Conservation (phyloP, 2,888 invertebrate genomes). For the Magallana nippona region DNA sequence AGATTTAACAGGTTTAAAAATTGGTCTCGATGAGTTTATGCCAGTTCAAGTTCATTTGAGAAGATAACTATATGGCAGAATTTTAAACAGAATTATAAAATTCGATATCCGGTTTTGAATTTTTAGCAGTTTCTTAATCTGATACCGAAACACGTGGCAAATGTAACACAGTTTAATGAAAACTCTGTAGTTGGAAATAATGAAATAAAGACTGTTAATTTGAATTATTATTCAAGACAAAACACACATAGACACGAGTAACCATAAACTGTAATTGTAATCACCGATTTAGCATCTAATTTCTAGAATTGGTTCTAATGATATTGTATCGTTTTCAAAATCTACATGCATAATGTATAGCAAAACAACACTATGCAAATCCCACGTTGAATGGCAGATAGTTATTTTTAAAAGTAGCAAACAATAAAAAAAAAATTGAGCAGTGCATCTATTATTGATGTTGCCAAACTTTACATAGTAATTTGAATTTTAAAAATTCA, state of each 20-base stretch:
- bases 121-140: background rate
- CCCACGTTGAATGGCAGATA: too few relatives aligned
- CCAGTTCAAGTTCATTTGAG: constrained; percentile 13
- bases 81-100: background rate
- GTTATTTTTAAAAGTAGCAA: too few relatives aligned
- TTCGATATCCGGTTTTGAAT: constrained; percentile 23
- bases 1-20: background rate
- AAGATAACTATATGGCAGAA: constrained; percentile 10
- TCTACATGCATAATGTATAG: constrained; percentile 1
- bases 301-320: too few relatives aligned
- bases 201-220: background rate
- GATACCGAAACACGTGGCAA: background rate
- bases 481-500: too few relatives aligned
- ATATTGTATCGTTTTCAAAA: background rate
- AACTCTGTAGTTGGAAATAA: too few relatives aligned
- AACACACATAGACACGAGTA: background rate
- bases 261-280: background rate
- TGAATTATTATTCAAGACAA: background rate
- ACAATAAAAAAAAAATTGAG: too few relatives aligned
- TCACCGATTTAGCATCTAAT: too few relatives aligned
- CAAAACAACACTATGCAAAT: background rate
- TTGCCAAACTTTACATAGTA: too few relatives aligned
- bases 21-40: background rate
- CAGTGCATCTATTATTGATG: too few relatives aligned
- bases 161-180: too few relatives aligned